Conservation (phyloP, 2,113 vertebrate species). For the Holacanthus passer region DNA sequence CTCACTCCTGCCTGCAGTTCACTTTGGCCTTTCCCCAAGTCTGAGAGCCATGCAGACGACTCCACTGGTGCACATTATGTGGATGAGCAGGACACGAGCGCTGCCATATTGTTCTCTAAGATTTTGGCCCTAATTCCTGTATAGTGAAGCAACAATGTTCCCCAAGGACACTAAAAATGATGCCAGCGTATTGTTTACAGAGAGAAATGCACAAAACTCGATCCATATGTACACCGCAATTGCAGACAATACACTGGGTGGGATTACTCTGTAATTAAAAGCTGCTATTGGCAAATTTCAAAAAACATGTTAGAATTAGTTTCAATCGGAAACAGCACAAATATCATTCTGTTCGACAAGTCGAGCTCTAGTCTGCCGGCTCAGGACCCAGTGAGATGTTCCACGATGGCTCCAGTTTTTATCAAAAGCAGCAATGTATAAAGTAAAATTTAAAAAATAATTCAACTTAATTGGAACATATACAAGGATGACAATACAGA, state of each 20-base stretch:
- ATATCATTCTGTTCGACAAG: constrained; percentile 29
- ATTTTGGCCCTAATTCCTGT: constrained; percentile 67
- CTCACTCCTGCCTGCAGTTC: constrained; percentile 56
- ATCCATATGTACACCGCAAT: constrained; percentile 66
- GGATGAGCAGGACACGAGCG: constrained; percentile 60
- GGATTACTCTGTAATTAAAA: constrained; percentile 70
- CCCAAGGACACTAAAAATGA: constrained; percentile 46
- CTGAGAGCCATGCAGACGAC: constrained; percentile 51
- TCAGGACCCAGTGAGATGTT: constrained; percentile 23
- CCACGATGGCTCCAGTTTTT: background rate
- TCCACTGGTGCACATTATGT: constrained; percentile 67
- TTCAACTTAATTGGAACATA: constrained; percentile 14
- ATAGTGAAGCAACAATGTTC: constrained; percentile 56
- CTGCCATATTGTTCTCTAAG: constrained; percentile 71
- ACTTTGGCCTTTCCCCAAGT: constrained; percentile 67
- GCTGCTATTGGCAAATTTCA: constrained; percentile 55
- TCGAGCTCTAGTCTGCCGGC: constrained; percentile 47
- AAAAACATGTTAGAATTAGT: constrained; percentile 35
- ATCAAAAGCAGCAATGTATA: background rate
- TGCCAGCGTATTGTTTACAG: constrained; percentile 70
- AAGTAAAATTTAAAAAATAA: background rate
- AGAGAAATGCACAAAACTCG: constrained; percentile 51
- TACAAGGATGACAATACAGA: background rate
- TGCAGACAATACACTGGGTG: constrained; percentile 42
- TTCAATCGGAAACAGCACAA: constrained; percentile 15